These are phyloP conservation scores for Drosophila leontia DNA, from an alignment of 1,140 invertebrate species.

Conservation along the genomic window DNA sequence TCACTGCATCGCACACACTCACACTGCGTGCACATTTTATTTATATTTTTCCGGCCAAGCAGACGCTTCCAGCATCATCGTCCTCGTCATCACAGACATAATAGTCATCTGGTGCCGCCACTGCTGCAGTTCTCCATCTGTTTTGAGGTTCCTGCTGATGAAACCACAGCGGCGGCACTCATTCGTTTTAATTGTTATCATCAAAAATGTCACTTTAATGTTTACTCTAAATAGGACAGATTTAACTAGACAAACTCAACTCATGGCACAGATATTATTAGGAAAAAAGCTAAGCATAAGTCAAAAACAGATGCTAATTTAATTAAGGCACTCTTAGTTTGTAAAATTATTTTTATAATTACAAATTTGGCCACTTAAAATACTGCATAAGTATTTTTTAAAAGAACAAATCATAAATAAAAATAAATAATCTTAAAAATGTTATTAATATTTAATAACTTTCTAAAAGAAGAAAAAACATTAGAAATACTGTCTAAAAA, in stretches of 20 bases:
- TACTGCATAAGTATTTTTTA: neutral
- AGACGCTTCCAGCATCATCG: slow-evolving; percentile 43
- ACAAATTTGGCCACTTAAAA: neutral
- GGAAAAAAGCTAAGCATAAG: neutral
- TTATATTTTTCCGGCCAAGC: slow-evolving; percentile 76
- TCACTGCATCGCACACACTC: slow-evolving; percentile 19
- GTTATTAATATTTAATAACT: neutral
- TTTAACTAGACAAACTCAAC: neutral
- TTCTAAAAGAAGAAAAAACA: neutral
- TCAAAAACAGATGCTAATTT: neutral
- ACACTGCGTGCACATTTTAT: slow-evolving; percentile 31
- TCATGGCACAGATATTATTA: neutral
- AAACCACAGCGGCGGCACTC: slow-evolving; percentile 42
- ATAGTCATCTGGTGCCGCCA: slow-evolving; percentile 27
- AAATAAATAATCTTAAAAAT: neutral
- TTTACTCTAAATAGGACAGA: neutral
- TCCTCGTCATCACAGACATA: slow-evolving; percentile 11
- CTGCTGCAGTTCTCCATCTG: slow-evolving; percentile 30
- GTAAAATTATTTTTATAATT: neutral
- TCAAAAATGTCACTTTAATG: slow-evolving; percentile 41
- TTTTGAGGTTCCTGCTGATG: slow-evolving; percentile 33
- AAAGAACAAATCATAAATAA: neutral
- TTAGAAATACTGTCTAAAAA: too few relatives aligned
- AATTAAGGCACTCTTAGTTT: neutral
- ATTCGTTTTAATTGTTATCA: slow-evolving; percentile 74